phyloP scores from a whole-genome alignment of 2,797 vertebrate species.

The Mycteria americana region DNA sequence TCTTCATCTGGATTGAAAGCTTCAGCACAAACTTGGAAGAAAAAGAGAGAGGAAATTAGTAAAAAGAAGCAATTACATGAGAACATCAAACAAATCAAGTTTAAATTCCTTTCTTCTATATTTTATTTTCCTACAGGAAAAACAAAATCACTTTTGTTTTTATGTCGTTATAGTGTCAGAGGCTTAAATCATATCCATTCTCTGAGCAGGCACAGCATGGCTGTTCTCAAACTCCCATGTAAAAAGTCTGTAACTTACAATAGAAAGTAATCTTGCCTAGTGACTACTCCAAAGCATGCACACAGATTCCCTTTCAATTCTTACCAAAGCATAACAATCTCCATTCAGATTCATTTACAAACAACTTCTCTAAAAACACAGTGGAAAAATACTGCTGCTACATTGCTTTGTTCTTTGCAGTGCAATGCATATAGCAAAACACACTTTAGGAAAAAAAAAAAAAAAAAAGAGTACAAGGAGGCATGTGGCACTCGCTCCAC shows the following conservation, averaged over 20 bases:
- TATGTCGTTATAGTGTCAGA: not conserved
- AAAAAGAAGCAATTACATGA: not conserved
- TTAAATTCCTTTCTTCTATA: not conserved
- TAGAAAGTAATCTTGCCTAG: not conserved
- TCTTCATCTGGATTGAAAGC: slow-evolving; percentile 96
- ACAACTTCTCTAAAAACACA: not conserved
- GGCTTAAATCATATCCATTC: not conserved
- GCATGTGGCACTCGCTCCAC: not conserved
- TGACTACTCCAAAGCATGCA: not conserved
- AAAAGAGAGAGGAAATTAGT: slow-evolving; percentile 20
- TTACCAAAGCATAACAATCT: not conserved
- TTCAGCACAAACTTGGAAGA: slow-evolving; percentile 90
- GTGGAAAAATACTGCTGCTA: not conserved
- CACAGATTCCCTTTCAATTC: not conserved
- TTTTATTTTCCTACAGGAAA: not conserved
- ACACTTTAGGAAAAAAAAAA: too few species aligned
- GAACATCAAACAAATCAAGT: not conserved
- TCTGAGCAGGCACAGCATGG: not conserved
- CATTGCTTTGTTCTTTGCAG: not conserved
- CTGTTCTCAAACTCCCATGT: not conserved
- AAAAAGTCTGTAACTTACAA: not conserved
- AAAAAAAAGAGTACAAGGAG: not conserved
- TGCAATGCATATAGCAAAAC: not conserved
- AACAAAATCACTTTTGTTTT: not conserved
- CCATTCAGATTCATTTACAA: not conserved